These are phyloP conservation scores for Anodontia alba DNA, from an alignment of 2,888 invertebrate genomes.

Conservation along the genomic window DNA sequence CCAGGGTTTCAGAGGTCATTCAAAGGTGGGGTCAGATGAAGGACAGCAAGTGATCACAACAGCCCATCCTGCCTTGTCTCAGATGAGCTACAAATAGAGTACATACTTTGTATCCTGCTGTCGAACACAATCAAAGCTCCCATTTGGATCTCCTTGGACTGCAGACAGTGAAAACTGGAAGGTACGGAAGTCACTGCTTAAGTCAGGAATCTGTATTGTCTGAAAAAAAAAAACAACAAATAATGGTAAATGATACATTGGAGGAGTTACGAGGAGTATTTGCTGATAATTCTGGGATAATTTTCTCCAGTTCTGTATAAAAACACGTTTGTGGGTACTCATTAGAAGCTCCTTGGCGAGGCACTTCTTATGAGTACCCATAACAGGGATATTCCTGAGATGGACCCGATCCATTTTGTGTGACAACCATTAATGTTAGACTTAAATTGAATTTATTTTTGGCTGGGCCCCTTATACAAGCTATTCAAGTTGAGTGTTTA, in stretches of 20 bases:
- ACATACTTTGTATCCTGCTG: conserved; percentile 85
- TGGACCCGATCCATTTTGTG: too few relatives aligned
- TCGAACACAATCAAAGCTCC: conserved; percentile 96
- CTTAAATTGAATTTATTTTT: too few relatives aligned
- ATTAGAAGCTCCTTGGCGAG: neutral
- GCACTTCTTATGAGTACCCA: neutral
- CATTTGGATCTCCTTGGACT: conserved; percentile 94
- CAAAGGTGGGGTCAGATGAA: too few relatives aligned
- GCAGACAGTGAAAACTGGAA: conserved; percentile 93
- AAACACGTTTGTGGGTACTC: neutral
- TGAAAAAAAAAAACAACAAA: conserved; percentile 45
- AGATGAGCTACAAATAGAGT: too few relatives aligned
- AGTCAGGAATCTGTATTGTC: conserved; percentile 75
- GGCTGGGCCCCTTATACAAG: too few relatives aligned
- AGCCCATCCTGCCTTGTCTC: too few relatives aligned
- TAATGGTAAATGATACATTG: neutral
- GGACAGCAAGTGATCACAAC: too few relatives aligned
- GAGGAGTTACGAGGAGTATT: too few relatives aligned
- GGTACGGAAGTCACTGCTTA: conserved; percentile 85
- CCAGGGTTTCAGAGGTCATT: too few relatives aligned
- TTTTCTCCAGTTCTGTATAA: neutral
- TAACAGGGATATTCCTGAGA: too few relatives aligned
- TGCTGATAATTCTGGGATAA: neutral
- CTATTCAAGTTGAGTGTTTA: too few relatives aligned
- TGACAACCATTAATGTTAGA: too few relatives aligned